phyloP scores from a whole-genome alignment of 1,140 invertebrate species.

The Danaus plexippus region DNA sequence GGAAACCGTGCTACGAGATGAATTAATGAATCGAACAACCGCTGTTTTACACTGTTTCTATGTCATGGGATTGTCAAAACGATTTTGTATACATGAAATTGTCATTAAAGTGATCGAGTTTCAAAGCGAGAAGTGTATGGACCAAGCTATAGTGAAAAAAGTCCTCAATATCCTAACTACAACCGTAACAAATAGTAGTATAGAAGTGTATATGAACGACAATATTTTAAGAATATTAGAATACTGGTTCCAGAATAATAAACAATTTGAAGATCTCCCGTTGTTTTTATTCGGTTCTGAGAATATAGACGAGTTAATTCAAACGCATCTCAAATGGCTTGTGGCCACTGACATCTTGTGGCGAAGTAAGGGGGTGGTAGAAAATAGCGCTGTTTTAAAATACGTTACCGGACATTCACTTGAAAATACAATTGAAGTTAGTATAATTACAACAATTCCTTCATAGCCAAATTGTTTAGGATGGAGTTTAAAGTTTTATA shows the following conservation, averaged over 20 bases:
- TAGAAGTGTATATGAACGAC: constrained; percentile 37
- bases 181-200: constrained; percentile 19
- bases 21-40: constrained; percentile 52
- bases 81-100: constrained; percentile 31
- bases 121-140: constrained; percentile 43
- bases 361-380: constrained; percentile 37
- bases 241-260: constrained; percentile 42
- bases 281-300: constrained; percentile 39
- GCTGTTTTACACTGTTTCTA: constrained; percentile 50
- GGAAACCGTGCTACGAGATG: constrained; percentile 48
- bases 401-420: constrained; percentile 23
- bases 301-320: constrained; percentile 27
- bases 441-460: background rate
- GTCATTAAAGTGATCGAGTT: constrained; percentile 33
- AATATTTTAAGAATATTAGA: constrained; percentile 41
- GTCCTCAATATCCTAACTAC: constrained; percentile 40
- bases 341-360: constrained; percentile 46
- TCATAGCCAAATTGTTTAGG: background rate
- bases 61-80: constrained; percentile 35
- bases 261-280: constrained; percentile 39
- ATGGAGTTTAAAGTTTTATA: background rate
- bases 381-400: constrained; percentile 32
- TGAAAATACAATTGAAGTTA: constrained; percentile 43
- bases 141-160: constrained; percentile 35
- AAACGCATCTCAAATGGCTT: constrained; percentile 44